Evolutionary conservation across 2,888 invertebrate species (phyloP), one percentile per base, ranked within the genome.

Genomic region (Antheraea yamamai): DNA sequence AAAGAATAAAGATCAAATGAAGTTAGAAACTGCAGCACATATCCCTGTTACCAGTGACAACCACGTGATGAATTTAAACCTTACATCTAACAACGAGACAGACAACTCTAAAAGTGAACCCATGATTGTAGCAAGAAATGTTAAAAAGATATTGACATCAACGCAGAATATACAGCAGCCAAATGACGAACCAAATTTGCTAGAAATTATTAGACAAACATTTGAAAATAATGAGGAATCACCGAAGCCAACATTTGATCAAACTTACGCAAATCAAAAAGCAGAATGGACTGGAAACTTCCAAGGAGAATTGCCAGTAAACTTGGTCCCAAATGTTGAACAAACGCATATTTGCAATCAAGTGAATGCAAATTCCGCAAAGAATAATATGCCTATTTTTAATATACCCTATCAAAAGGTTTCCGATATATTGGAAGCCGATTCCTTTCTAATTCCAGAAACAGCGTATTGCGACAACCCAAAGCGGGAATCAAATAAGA

Each of bases 381-480:
- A 39, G 7, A 18, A 78, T 2, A 66, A 78, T 1, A 80, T 74
- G 6, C 4, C 14, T 0, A 12, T 8, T n/a, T 88, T 89, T 75
- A 82, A 81, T 75, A 86, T 89, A 64, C 89, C 89, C n/a, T 89
- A 86, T 75, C 85, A 85, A 73, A 80, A 76, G 81, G 88, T 88
- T 30, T 80, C 84, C 6, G 89, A 89, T 75, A 82, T 89, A 26
- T 79, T 89, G 61, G 84, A 85, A 72, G 87, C 87, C 74, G 80
- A 83, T 14, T 78, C 78, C 0, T 75, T 76, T 52, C 71, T 76
- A 6, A 70, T 81, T 20, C 83, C 84, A 39, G 80, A 75, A 75
- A 76, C 81, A 30, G 71, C 74, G 10, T 78, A 74, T 20, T 80
- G 79, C 35, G 35, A 74, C 0, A 55, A 64, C 74, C 14, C 71